Percentiles rank a stretch among this genome's conserved stretches.
phyloP scores from a whole-genome alignment of 2,888 invertebrate species.

The Cantharis flavilabris region DNA sequence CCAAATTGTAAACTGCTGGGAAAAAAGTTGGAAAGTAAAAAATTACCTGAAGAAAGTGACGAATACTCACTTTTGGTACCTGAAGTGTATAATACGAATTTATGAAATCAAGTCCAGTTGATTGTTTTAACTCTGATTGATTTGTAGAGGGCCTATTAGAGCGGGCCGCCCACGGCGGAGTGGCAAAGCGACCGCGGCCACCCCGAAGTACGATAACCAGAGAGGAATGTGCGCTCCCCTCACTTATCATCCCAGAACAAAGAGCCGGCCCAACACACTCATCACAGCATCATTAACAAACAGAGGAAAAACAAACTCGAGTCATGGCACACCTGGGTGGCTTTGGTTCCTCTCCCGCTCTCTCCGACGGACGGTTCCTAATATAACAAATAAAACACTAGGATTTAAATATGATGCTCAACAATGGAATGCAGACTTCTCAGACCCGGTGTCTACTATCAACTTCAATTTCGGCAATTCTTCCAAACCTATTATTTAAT shows the following conservation, averaged over 20 bases:
- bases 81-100: slow-evolving; percentile 3
- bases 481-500: slow-evolving; percentile 26
- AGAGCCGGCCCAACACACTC: slow-evolving; percentile 50
- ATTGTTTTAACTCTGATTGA: slow-evolving; percentile 43
- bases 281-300: slow-evolving; percentile 57
- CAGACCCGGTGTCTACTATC: slow-evolving; percentile 52
- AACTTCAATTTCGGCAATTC: slow-evolving; percentile 20
- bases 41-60: neutral
- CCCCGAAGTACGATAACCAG: slow-evolving; percentile 51
- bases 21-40: neutral
- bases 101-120: slow-evolving; percentile 20
- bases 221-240: slow-evolving; percentile 46
- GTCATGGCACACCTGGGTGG: slow-evolving; percentile 56
- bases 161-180: slow-evolving; percentile 48
- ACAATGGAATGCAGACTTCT: slow-evolving; percentile 49
- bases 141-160: slow-evolving; percentile 49
- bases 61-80: neutral
- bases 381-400: slow-evolving; percentile 41
- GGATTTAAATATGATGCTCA: slow-evolving; percentile 47
- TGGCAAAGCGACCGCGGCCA: slow-evolving; percentile 45
- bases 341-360: slow-evolving; percentile 37
- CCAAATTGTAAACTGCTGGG: slow-evolving; percentile 9
- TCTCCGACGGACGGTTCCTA: slow-evolving; percentile 29
- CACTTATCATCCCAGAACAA: slow-evolving; percentile 43
- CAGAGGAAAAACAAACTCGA: slow-evolving; percentile 55